Base-by-base conservation (phyloP, 30 jellyfish, hydroid and myxozoan genomes). In the Aurelia coerulea region DNA sequence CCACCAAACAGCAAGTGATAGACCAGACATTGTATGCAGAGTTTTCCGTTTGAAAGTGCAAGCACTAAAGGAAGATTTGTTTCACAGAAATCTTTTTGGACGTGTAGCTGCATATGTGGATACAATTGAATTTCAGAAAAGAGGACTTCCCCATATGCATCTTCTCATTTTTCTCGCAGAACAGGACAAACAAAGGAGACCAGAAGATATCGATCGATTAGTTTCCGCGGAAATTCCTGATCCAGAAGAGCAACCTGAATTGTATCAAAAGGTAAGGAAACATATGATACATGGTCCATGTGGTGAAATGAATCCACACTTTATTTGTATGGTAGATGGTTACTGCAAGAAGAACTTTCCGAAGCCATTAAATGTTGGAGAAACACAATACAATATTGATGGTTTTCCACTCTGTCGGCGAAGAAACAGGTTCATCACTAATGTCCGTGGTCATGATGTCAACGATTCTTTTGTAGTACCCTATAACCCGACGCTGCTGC, bases 341-440 rank as follows among this genome's bases (percentile, higher is more conserved):
- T 4, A 37, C 5, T 37, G 49, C 49, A 37, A 37, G 49, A 37
- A 37, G 49, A 37, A 37, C 49, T 37, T 37, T 37, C 49, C 49
- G 5, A 37, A 37, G 49, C 49, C 49, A 37, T 4, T 37, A 37
- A 37, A 37, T 16, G n/a, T 11, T 37, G 10, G 13, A 3, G 34
- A 60, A 17, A 82, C 81, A 19, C 46, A 69, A 15, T 64, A 7
- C 68, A 12, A 41, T 41, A 90, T 79, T 5, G 52, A 83, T 56
- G 93, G 97, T n/a, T 91, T 67, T 71, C 97, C 97, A 42, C 77
- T 15, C 35, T 91, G 87, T 54, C 60, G 79, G 15, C 41, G 90
- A 7, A 90, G 79, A 5, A 70, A 86, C 49, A 68, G 75, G 60
- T 85, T 8, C 34, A 37, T 60, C 31, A 19, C 65, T 46, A 11